phyloP scores from a whole-genome alignment of 2,113 vertebrate species.

The Mustela lutreola region DNA sequence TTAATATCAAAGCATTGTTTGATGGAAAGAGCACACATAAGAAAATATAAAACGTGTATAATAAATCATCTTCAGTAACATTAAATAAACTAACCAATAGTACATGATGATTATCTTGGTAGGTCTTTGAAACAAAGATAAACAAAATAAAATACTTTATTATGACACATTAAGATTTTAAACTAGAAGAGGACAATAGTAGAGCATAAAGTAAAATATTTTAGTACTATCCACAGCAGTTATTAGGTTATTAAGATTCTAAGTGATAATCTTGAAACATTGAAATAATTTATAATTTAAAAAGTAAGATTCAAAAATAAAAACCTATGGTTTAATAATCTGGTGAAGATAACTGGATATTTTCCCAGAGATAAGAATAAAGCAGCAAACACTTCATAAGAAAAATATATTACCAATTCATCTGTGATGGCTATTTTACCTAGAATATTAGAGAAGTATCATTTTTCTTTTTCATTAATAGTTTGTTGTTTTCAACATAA shows the following conservation, averaged over 20 bases:
- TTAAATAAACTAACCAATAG: slow-evolving; percentile 56
- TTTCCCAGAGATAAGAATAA: slow-evolving; percentile 82
- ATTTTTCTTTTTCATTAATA: slow-evolving; percentile 84
- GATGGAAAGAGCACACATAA: neutral
- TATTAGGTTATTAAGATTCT: slow-evolving; percentile 69
- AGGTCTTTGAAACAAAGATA: slow-evolving; percentile 65
- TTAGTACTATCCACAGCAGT: slow-evolving; percentile 74
- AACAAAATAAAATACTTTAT: slow-evolving; percentile 57
- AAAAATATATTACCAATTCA: slow-evolving; percentile 82
- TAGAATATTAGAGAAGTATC: slow-evolving; percentile 77
- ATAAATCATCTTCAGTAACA: slow-evolving; percentile 33
- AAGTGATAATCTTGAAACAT: slow-evolving; percentile 50
- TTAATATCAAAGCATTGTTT: slow-evolving; percentile 1
- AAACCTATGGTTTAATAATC: slow-evolving; percentile 83
- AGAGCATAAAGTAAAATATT: slow-evolving; percentile 60
- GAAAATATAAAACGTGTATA: slow-evolving; percentile 12
- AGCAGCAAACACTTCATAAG: slow-evolving; percentile 81
- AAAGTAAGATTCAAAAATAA: slow-evolving; percentile 77
- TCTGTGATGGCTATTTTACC: slow-evolving; percentile 77
- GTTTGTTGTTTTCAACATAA: slow-evolving; percentile 81
- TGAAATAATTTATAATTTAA: slow-evolving; percentile 67
- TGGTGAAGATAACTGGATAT: slow-evolving; percentile 83
- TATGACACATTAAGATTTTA: slow-evolving; percentile 70
- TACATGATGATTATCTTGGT: neutral
- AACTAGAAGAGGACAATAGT: slow-evolving; percentile 16